phyloP scores from a whole-genome alignment of 2,888 invertebrate species.

The Timema podura region DNA sequence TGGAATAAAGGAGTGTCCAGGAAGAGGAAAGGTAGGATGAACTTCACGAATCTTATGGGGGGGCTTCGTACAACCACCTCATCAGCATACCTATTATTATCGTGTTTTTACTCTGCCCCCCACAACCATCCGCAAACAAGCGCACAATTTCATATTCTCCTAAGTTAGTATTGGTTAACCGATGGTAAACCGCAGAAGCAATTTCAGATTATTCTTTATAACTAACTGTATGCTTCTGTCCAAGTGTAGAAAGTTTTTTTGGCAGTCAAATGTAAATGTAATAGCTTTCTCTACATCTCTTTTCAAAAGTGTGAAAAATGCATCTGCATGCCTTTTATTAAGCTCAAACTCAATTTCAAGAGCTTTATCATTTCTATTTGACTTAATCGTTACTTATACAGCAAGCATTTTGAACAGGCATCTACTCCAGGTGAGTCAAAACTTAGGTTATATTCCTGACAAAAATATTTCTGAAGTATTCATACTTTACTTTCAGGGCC shows the following conservation, averaged over 20 bases:
- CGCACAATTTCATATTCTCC: not conserved
- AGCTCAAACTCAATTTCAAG: not conserved
- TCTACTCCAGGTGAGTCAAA: slow-evolving; percentile 31
- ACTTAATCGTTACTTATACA: not conserved
- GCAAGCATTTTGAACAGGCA: slow-evolving; percentile 21
- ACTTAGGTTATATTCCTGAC: slow-evolving; percentile 32
- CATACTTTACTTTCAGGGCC: slow-evolving; percentile 22
- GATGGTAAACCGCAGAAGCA: slow-evolving; percentile 3
- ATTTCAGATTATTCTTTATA: slow-evolving; percentile 33
- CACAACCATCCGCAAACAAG: slow-evolving; percentile 18
- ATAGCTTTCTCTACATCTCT: slow-evolving; percentile 28
- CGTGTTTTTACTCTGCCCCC: slow-evolving; percentile 14
- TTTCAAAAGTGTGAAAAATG: slow-evolving; percentile 33
- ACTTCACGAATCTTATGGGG: not conserved
- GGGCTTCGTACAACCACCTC: slow-evolving; percentile 8
- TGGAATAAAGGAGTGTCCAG: slow-evolving; percentile 4
- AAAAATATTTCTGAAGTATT: slow-evolving; percentile 31
- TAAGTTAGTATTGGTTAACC: not conserved
- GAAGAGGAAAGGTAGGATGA: not conserved
- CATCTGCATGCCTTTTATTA: slow-evolving; percentile 13
- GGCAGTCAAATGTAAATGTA: slow-evolving; percentile 38
- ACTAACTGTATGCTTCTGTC: slow-evolving; percentile 37
- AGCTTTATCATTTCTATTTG: no score
- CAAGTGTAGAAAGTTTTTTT: slow-evolving; percentile 40
- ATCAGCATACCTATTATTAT: slow-evolving; percentile 12